These are phyloP conservation scores for Gouania willdenowi DNA, from an alignment of 2,797 vertebrate species.

Conservation along the genomic window DNA sequence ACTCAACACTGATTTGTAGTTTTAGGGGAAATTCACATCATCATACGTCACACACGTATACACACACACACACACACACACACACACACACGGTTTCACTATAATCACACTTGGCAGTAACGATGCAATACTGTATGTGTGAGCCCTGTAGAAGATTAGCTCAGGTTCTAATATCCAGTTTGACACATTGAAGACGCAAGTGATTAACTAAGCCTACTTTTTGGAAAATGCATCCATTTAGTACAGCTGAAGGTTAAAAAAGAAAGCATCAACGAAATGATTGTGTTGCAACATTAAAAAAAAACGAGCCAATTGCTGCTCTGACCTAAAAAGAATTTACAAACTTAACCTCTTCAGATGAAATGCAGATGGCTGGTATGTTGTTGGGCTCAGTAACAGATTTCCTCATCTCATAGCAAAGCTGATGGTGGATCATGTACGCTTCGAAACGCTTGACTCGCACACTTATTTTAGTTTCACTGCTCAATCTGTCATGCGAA, in stretches of 20 bases:
- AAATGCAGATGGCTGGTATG: neutral
- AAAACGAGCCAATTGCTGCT: too few relatives aligned
- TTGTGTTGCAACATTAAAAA: too few relatives aligned
- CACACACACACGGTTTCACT: constrained; percentile 16
- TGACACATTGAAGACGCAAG: too few relatives aligned
- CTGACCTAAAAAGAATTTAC: too few relatives aligned
- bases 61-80: neutral
- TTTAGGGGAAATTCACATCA: constrained; percentile 53
- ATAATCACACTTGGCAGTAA: constrained; percentile 38
- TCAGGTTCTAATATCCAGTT: constrained; percentile 33
- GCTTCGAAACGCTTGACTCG: constrained; percentile 21
- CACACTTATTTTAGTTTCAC: constrained; percentile 23
- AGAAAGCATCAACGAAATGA: too few relatives aligned
- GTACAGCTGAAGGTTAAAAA: too few relatives aligned
- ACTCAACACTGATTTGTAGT: constrained; percentile 16
- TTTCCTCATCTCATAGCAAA: constrained; percentile 17
- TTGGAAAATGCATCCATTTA: too few relatives aligned
- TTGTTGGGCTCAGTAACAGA: constrained; percentile 1
- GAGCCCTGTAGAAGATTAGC: constrained; percentile 52
- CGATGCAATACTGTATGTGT: constrained; percentile 35
- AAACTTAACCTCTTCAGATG: too few relatives aligned
- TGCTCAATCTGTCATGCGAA: constrained; percentile 13
- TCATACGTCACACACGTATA: too few relatives aligned
- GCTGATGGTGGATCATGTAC: constrained; percentile 14
- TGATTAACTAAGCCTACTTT: too few relatives aligned